phyloP scores from a whole-genome alignment of 2,113 vertebrate species.

The Engystomops pustulosus region DNA sequence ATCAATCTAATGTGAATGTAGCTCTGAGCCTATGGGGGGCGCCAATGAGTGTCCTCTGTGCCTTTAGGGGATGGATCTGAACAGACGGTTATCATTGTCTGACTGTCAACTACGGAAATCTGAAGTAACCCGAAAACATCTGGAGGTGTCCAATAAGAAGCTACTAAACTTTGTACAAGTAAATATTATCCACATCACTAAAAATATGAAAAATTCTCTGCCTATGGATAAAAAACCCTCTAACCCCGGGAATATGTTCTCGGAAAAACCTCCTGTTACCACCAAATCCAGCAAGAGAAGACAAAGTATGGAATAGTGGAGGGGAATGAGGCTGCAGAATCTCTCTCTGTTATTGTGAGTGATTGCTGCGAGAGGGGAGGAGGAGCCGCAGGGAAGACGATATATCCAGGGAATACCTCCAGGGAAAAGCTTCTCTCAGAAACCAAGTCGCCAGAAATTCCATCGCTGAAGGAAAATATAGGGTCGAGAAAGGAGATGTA shows the following conservation, averaged over 20 bases:
- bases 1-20: not conserved
- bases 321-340: not conserved
- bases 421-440: too few species aligned
- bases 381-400: not conserved
- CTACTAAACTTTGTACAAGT: constrained; percentile 87
- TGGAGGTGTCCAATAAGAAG: constrained; percentile 86
- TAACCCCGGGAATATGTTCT: too few species aligned
- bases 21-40: not conserved
- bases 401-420: too few species aligned
- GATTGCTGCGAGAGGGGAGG: not conserved
- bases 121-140: constrained; percentile 80
- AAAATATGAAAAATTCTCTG: too few species aligned
- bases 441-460: too few species aligned
- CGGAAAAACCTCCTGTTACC: too few species aligned
- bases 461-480: too few species aligned
- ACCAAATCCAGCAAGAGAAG: not conserved
- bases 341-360: not conserved
- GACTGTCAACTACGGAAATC: constrained; percentile 82
- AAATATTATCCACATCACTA: constrained; percentile 16
- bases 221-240: too few species aligned
- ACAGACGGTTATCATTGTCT: constrained; percentile 72
- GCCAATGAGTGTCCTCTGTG: not conserved
- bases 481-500: too few species aligned
- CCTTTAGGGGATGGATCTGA: constrained; percentile 74
- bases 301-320: not conserved